Evolutionary conservation across 2,113 vertebrate genomes (phyloP).

Genomic region (Parus major): DNA sequence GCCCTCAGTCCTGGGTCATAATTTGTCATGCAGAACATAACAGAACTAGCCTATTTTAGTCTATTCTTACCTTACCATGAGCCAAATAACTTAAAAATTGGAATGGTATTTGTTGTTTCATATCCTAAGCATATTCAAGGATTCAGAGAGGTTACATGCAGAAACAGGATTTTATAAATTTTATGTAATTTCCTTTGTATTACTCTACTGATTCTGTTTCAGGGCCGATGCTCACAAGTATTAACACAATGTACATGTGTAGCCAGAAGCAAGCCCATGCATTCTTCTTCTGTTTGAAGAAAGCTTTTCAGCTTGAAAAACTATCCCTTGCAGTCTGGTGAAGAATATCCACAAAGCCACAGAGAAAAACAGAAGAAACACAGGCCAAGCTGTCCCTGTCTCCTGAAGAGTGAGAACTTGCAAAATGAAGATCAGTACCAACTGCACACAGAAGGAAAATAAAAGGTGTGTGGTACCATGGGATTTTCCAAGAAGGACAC

Average conservation of each 20-base stretch:
- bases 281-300: neutral
- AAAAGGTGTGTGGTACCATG: neutral
- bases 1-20: neutral
- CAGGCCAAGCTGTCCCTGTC: neutral
- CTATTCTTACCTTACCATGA: neutral
- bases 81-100: neutral
- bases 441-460: neutral
- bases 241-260: neutral
- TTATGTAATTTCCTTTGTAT: neutral
- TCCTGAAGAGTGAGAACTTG: neutral
- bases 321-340: neutral
- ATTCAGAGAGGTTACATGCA: neutral
- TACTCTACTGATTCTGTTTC: neutral
- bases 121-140: neutral
- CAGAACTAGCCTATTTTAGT: neutral
- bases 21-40: neutral
- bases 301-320: neutral
- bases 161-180: neutral
- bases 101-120: neutral
- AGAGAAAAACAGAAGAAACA: neutral
- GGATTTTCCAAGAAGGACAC: neutral
- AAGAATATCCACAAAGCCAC: neutral
- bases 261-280: neutral
- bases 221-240: neutral
- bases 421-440: neutral